phyloP scores from a whole-genome alignment of 1,140 invertebrate species.

The Pectinophora gossypiella region DNA sequence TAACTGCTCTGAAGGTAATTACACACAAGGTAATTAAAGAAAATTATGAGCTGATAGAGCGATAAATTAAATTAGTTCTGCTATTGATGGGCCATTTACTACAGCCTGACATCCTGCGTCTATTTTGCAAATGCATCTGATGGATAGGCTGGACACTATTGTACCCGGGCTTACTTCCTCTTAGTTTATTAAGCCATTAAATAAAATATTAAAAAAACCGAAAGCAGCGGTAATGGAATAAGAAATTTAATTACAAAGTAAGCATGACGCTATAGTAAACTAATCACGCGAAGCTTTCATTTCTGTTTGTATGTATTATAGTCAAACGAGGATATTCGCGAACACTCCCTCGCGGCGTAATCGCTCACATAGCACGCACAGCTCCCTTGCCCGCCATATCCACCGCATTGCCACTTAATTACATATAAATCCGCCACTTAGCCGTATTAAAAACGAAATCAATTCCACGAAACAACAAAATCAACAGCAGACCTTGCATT shows the following conservation, averaged over 20 bases:
- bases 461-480: slow-evolving; percentile 29
- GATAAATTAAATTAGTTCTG: too few relatives aligned
- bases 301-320: neutral
- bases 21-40: too few relatives aligned
- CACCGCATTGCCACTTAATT: slow-evolving; percentile 19
- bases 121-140: too few relatives aligned
- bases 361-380: slow-evolving; percentile 20
- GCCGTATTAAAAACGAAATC: slow-evolving; percentile 36
- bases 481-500: slow-evolving; percentile 7
- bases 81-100: too few relatives aligned
- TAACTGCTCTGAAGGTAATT: too few relatives aligned
- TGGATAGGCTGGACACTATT: too few relatives aligned
- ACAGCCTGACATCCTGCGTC: too few relatives aligned
- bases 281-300: neutral
- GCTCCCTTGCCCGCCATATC: slow-evolving; percentile 7
- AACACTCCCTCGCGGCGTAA: slow-evolving; percentile 21
- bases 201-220: too few relatives aligned
- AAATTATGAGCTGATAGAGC: too few relatives aligned
- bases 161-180: too few relatives aligned
- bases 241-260: neutral
- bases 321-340: slow-evolving; percentile 12
- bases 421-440: slow-evolving; percentile 29
- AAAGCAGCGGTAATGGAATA: too few relatives aligned
- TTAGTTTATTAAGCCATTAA: too few relatives aligned
- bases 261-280: neutral